A percentile compares a stretch with the other conserved stretches of the same genome.
These are phyloP conservation scores for Macrostomum lignano DNA, from an alignment of 1,140 invertebrate species.

Conservation along the genomic window DNA sequence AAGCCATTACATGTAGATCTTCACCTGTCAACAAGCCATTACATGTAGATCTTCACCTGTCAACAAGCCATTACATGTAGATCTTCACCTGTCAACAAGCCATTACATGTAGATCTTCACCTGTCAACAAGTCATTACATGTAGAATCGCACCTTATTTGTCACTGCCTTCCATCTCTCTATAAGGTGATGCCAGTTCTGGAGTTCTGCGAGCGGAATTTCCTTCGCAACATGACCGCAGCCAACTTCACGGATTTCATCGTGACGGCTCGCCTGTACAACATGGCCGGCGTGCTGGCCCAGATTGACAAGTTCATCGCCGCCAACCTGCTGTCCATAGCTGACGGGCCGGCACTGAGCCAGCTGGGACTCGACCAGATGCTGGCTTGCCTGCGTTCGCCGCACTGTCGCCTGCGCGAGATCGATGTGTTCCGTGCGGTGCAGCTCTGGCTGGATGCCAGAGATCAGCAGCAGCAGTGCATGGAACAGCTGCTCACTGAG, in stretches of 20 bases:
- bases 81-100: too few species aligned
- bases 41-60: too few species aligned
- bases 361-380: slow-evolving; percentile 26
- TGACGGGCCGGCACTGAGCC: slow-evolving; percentile 17
- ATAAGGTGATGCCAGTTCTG: slow-evolving; percentile 17
- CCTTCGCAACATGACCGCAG: slow-evolving; percentile 23
- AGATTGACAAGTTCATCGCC: slow-evolving; percentile 26
- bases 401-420: slow-evolving; percentile 16
- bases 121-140: too few species aligned
- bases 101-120: too few species aligned
- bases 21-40: too few species aligned
- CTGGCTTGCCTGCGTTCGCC: slow-evolving; percentile 19
- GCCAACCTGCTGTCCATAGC: slow-evolving; percentile 25
- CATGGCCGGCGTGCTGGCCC: slow-evolving; percentile 24
- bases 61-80: too few species aligned
- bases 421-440: too few species aligned
- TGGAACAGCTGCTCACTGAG: too few species aligned
- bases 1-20: too few species aligned
- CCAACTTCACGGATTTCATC: slow-evolving; percentile 27
- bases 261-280: slow-evolving; percentile 26
- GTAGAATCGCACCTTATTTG: too few species aligned
- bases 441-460: too few species aligned
- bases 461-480: too few species aligned
- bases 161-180: background rate
- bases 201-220: slow-evolving; percentile 27